Base-by-base conservation (phyloP, 2,888 invertebrate species). In the Eledona agricola region DNA sequence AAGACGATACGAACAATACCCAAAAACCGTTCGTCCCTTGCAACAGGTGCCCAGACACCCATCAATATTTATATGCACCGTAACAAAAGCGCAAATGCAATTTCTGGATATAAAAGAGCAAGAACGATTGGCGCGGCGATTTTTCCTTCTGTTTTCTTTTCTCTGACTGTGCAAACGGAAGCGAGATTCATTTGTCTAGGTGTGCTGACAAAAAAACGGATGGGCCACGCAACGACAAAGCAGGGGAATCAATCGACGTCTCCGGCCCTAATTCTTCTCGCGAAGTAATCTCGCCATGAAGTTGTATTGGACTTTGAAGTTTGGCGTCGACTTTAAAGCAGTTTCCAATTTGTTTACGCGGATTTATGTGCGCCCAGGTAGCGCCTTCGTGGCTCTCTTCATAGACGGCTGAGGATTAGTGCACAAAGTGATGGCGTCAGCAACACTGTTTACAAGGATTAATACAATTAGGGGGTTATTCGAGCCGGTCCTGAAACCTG, bases 381-480 rank as follows among this genome's bases (percentile, higher is more conserved):
- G 40, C 23, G 20, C 7, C n/a, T n/a, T n/a, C n/a, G n/a, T n/a
- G n/a, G n/a, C n/a, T n/a, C n/a, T n/a, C n/a, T n/a, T n/a, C n/a
- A n/a, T n/a, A n/a, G n/a, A n/a, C n/a, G n/a, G n/a, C n/a, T n/a
- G n/a, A n/a, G n/a, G n/a, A n/a, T n/a, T n/a, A n/a, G n/a, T n/a
- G n/a, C n/a, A n/a, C n/a, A n/a, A n/a, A n/a, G n/a, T n/a, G n/a
- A 34, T 55, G 49, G 53, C 61, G 63, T 66, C 69, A 63, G 60
- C 62, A 51, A 60, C 64, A 66, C 60, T 69, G 67, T 67, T 65
- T 67, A 67, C 70, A 66, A 62, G 60, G 53, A 51, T 58, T 65
- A 66, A 67, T 64, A 59, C 61, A 67, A 69, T 67, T 69, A 66
- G 57, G 53, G 59, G 63, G 62, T 60, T 64, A 66, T 64, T 62